Evolutionary conservation across 2,113 vertebrate species (phyloP).

Genomic region (Macroglossus sobrinus): DNA sequence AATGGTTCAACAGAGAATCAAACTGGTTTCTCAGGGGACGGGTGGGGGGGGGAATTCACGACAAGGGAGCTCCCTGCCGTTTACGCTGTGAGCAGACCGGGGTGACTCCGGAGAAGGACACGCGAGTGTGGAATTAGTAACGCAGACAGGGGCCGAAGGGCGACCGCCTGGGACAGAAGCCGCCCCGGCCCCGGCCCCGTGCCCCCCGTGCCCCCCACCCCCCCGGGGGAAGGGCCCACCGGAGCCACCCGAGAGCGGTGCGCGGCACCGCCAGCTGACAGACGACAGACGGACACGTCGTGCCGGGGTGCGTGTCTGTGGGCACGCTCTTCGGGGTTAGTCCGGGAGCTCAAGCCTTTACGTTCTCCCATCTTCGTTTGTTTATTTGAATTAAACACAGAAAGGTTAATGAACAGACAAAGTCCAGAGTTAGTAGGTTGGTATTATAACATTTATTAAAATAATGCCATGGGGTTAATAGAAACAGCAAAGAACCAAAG

Average conservation of each 20-base stretch:
- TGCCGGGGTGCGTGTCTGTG: conserved; percentile 93
- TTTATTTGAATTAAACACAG: conserved; percentile 90
- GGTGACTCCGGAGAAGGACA: conserved; percentile 80
- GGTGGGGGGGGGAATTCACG: conserved; percentile 35
- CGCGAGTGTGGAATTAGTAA: conserved; percentile 93
- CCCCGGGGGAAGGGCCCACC: conserved; percentile 72
- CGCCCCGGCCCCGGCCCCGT: conserved; percentile 80
- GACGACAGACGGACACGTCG: conserved; percentile 90
- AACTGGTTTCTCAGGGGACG: conserved; percentile 81
- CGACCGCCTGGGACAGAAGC: conserved; percentile 58
- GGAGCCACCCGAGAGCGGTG: conserved; percentile 80
- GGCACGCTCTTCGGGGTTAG: conserved; percentile 90
- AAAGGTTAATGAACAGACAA: conserved; percentile 97
- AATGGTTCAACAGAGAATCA: conserved; percentile 83
- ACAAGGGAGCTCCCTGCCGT: conserved; percentile 61
- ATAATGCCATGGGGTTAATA: conserved; percentile 94
- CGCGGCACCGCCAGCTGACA: conserved; percentile 83
- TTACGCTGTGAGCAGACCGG: conserved; percentile 77
- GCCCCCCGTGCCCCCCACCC: conserved; percentile 68
- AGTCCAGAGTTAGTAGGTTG: conserved; percentile 97
- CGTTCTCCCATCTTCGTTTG: conserved; percentile 84
- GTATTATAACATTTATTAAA: conserved; percentile 99
- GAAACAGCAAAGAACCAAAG: conserved; percentile 94
- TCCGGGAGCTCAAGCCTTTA: conserved; percentile 85
- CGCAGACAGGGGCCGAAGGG: conserved; percentile 84